Percentiles rank a stretch among this genome's conserved stretches.
These are phyloP conservation scores for Sturnus vulgaris DNA, from an alignment of 2,113 vertebrate species.

Conservation along the genomic window DNA sequence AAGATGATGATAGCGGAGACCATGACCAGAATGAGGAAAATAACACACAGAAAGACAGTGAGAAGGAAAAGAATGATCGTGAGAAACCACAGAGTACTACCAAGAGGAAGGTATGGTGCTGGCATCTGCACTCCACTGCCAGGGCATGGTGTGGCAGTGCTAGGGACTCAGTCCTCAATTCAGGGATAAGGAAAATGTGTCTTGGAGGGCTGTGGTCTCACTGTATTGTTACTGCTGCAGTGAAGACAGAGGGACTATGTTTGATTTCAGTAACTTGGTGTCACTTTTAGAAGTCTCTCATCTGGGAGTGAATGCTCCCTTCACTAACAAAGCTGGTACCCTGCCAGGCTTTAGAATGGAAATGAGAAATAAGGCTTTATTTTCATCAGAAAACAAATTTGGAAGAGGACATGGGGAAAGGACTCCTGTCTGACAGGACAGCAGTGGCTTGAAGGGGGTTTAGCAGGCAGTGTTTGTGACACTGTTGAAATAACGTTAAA, in stretches of 20 bases:
- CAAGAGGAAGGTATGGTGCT: constrained; percentile 76
- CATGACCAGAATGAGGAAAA: constrained; percentile 85
- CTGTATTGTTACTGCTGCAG: neutral
- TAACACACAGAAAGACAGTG: constrained; percentile 87
- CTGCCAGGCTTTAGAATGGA: neutral
- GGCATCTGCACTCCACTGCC: neutral
- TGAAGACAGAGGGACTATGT: neutral
- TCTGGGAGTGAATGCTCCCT: neutral
- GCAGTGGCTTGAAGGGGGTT: neutral
- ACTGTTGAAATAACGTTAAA: neutral
- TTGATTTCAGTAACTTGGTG: neutral
- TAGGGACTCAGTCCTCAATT: neutral
- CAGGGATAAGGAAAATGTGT: too few species aligned
- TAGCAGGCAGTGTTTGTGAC: neutral
- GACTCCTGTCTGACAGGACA: neutral
- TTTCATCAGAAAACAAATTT: neutral
- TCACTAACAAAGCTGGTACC: neutral
- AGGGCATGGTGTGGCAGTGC: neutral
- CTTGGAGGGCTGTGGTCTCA: neutral
- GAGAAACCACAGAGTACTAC: constrained; percentile 74
- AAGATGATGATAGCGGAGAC: constrained; percentile 85
- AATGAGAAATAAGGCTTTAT: neutral
- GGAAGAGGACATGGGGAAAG: neutral
- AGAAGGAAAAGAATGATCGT: constrained; percentile 83
- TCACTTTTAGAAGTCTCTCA: neutral